These are phyloP conservation scores for Thyatira batis DNA, from an alignment of 2,888 invertebrate genomes.

Conservation along the genomic window DNA sequence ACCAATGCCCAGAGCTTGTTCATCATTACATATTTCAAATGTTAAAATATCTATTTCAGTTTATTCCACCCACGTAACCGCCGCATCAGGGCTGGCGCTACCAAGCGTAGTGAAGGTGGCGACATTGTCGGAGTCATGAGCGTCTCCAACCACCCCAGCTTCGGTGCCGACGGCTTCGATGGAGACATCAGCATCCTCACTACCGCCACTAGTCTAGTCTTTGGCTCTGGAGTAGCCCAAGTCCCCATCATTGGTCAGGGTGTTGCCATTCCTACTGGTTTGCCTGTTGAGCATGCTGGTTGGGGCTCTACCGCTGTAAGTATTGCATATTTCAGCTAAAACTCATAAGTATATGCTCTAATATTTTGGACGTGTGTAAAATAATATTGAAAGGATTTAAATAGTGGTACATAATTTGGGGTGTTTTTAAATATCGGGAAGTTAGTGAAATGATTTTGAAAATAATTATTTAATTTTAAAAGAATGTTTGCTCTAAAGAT, in stretches of 20 bases:
- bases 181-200: conserved; percentile 50
- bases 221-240: conserved; percentile 5
- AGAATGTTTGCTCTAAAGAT: no score
- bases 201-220: conserved; percentile 18
- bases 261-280: conserved; percentile 10
- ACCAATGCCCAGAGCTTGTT: background rate
- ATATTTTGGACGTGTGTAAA: no score
- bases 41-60: background rate
- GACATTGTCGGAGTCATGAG: background rate
- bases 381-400: no score
- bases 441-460: no score
- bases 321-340: no score
- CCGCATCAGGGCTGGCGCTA: background rate
- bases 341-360: no score
- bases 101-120: background rate
- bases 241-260: conserved; percentile 17
- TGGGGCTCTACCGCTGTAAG: conserved; percentile 33
- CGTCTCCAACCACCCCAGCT: conserved; percentile 34
- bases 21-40: no score
- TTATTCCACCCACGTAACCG: background rate
- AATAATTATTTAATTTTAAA: no score
- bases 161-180: conserved; percentile 21
- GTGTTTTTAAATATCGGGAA: no score
- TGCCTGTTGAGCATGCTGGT: conserved; percentile 24
- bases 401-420: no score